Evolutionary conservation across 2,888 invertebrate species (phyloP).

Genomic region (Torymus auratus): DNA sequence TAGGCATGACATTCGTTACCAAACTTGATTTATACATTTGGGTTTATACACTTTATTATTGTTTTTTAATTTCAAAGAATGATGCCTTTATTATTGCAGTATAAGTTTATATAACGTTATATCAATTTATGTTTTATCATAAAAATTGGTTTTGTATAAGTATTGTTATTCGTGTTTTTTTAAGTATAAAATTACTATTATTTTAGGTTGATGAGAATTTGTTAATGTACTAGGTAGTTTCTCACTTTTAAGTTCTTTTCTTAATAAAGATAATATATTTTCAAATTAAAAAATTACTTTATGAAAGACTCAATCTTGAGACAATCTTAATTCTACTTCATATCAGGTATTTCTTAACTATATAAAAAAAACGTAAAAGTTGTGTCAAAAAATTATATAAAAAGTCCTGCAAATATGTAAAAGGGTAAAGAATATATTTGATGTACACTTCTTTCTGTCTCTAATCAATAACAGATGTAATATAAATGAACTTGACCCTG

Average conservation of each 20-base stretch:
- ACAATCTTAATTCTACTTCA: slow-evolving; percentile 27
- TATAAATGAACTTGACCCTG: slow-evolving; percentile 19
- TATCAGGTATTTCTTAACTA: not conserved
- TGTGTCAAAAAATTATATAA: slow-evolving; percentile 37
- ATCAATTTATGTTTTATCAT: too few relatives aligned
- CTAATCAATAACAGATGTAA: slow-evolving; percentile 3
- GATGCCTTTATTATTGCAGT: too few relatives aligned
- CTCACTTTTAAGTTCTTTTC: too few relatives aligned
- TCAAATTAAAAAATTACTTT: not conserved
- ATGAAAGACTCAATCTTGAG: slow-evolving; percentile 22
- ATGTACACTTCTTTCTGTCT: slow-evolving; percentile 19
- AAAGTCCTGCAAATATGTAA: slow-evolving; percentile 12
- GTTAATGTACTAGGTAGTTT: too few relatives aligned
- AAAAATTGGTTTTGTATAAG: too few relatives aligned
- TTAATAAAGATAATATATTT: not conserved
- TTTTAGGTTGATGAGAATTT: too few relatives aligned
- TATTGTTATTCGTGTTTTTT: too few relatives aligned
- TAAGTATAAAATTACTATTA: too few relatives aligned
- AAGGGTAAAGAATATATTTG: slow-evolving; percentile 17
- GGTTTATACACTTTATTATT: not conserved
- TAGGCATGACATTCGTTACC: not conserved
- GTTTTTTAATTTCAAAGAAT: not conserved
- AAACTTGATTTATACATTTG: not conserved
- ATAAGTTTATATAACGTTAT: too few relatives aligned
- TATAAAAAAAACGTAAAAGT: slow-evolving; percentile 17